Conservation (phyloP, 2,888 invertebrate genomes). For the Drosophila mimica region DNA sequence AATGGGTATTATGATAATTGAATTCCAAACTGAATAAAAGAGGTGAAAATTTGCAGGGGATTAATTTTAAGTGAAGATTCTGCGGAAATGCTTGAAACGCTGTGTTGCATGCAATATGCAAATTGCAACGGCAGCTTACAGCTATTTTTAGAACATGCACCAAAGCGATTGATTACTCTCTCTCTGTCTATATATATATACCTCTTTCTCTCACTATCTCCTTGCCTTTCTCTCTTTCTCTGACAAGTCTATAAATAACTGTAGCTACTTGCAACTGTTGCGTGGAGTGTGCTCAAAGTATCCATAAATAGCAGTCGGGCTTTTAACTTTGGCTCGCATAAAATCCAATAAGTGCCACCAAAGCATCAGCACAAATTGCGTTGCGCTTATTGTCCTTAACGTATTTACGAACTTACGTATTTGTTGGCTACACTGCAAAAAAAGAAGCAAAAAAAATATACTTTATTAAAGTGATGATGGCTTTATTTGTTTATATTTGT, state of each 20-base stretch:
- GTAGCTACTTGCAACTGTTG: conserved; percentile 44
- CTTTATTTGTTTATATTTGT: neutral
- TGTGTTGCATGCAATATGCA: conserved; percentile 21
- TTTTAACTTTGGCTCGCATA: conserved; percentile 41
- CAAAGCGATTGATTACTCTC: conserved; percentile 19
- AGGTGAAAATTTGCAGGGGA: neutral
- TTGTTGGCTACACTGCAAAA: conserved; percentile 17
- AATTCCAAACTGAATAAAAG: neutral
- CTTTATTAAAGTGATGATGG: neutral
- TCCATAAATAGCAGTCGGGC: conserved; percentile 51
- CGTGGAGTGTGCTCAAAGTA: conserved; percentile 1
- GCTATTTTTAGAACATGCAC: conserved; percentile 31
- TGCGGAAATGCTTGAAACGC: neutral
- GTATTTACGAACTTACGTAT: conserved; percentile 33
- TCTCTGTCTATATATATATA: neutral
- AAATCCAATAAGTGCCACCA: conserved; percentile 74
- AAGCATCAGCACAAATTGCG: conserved; percentile 61
- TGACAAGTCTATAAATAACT: conserved; percentile 44
- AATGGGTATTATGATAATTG: conserved; percentile 9
- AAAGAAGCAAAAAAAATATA: neutral
- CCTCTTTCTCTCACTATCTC: neutral
- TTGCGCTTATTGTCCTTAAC: conserved; percentile 61
- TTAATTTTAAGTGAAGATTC: neutral
- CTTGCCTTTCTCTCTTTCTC: neutral
- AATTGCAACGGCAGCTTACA: conserved; percentile 27